A percentile compares a stretch with the other conserved stretches of the same genome.
phyloP scores from a whole-genome alignment of 2,113 vertebrate species.

The Brachirus orientalis region DNA sequence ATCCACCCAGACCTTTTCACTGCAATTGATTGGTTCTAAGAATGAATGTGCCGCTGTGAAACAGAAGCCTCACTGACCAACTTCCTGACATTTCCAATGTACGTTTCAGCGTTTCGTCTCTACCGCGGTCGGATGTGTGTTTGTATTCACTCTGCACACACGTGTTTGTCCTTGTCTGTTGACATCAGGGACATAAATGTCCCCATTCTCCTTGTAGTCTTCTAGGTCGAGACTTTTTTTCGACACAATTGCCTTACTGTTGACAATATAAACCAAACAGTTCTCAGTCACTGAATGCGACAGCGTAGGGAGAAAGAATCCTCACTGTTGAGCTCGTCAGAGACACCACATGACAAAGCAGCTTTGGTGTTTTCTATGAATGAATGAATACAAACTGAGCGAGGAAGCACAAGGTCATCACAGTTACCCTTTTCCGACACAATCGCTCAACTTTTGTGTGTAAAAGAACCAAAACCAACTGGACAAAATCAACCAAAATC shows the following conservation, averaged over 20 bases:
- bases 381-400: conserved; percentile 39
- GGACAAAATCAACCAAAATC: background rate
- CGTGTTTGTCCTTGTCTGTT: conserved; percentile 14
- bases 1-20: conserved; percentile 60
- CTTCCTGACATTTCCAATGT: background rate
- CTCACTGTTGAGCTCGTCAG: conserved; percentile 25
- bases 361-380: conserved; percentile 40
- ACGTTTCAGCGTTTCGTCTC: background rate
- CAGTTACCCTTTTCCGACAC: background rate
- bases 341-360: conserved; percentile 35
- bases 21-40: conserved; percentile 6
- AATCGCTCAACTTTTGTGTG: background rate
- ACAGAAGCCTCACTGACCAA: background rate
- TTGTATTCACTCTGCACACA: background rate
- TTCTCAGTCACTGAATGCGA: conserved; percentile 47
- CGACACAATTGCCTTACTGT: conserved; percentile 60
- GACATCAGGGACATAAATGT: conserved; percentile 54
- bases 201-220: conserved; percentile 40
- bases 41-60: conserved; percentile 6
- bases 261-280: conserved; percentile 41
- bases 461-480: background rate
- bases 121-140: background rate
- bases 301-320: conserved; percentile 28
- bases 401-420: background rate
- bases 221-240: conserved; percentile 22